Evolutionary conservation across 2,113 vertebrate species (phyloP), one percentile per base, ranked within the genome.

Genomic region (Salvelinus fontinalis): DNA sequence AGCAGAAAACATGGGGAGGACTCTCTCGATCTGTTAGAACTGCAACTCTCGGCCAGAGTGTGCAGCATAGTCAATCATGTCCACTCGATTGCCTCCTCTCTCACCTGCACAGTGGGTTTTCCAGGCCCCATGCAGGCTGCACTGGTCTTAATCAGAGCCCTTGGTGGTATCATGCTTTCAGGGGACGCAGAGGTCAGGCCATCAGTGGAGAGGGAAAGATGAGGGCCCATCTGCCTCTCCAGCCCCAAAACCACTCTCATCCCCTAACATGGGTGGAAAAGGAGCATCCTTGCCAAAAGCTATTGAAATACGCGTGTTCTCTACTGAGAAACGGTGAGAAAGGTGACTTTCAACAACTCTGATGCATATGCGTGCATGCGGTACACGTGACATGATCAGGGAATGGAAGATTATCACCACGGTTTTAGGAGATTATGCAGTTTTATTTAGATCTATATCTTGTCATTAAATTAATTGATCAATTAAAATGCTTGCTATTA

Each of bases 31-130:
- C 26, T 71, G 79, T 76, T 49, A 78, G 79, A 54, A 87, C 81
- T 77, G 70, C 69, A n/a, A 74, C 86, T 84, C 70, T 82, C 81
- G 67, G 57, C 67, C 82, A n/a, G 82, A 73, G 73, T 81, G 82
- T 81, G 79, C 70, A 69, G 73, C 82, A 80, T 88, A 90, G 88
- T 89, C 90, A 90, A 88, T 93, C 91, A 91, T 82, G 82, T 86
- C 79, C 86, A 27, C 66, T 20, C 11, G 39, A 27, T 82, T 74
- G 77, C 83, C 79, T 87, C 71, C 48, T 74, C 86, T 84, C 78
- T 85, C 84, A 81, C 79, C 81, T 71, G 84, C 81, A 3, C 86
- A 85, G 88, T 18, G 70, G 84, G 51, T 54, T 54, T 54, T 7
- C 51, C 51, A 54, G 73, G 84, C 70, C 80, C 71, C 39, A 44